Percentiles rank a stretch among this genome's conserved stretches.
These are phyloP conservation scores for Poicephalus gulielmi DNA, from an alignment of 2,113 vertebrate genomes.

Conservation along the genomic window DNA sequence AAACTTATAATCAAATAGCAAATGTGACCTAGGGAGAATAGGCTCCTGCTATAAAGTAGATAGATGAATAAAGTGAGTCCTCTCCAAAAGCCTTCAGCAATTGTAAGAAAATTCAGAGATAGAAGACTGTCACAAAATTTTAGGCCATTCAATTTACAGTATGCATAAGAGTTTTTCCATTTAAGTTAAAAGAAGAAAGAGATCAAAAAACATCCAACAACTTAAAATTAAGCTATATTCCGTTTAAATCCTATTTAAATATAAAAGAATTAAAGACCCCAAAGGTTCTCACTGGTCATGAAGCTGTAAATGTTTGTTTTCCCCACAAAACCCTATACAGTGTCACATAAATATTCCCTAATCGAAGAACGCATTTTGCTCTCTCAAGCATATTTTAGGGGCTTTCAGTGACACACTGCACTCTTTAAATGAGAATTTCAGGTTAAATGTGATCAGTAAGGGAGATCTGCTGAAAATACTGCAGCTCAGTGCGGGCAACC, in stretches of 20 bases:
- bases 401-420: background rate
- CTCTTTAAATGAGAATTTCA: background rate
- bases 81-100: background rate
- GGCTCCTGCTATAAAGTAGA: background rate
- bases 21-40: background rate
- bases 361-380: background rate
- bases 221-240: background rate
- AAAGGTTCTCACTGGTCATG: background rate
- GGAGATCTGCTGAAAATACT: background rate
- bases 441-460: background rate
- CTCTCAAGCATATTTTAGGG: background rate
- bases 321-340: rapidly evolving
- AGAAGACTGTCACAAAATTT: background rate
- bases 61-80: background rate
- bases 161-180: background rate
- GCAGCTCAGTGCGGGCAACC: background rate
- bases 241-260: background rate
- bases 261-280: background rate
- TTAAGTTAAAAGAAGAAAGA: background rate
- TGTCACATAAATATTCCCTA: background rate
- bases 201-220: background rate
- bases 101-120: background rate
- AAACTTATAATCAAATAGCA: background rate
- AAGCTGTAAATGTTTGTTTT: background rate
- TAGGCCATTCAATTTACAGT: background rate